Conservation (phyloP, 2,888 invertebrate species). For the Sphinx pinastri region DNA sequence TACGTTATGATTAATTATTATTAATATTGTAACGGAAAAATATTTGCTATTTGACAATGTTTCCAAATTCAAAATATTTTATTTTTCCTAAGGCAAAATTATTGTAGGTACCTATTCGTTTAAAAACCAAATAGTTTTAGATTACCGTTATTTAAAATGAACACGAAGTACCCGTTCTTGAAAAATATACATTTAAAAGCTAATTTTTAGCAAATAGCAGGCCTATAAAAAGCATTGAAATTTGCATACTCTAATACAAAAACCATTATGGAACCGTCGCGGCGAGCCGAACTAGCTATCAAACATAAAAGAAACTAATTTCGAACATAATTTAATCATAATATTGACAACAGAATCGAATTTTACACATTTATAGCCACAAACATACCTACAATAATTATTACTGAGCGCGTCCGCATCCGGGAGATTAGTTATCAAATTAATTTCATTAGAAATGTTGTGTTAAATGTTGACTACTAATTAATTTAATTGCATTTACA, state of each 20-base stretch:
- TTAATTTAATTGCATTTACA: not conserved
- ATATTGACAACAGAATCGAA: slow-evolving; percentile 15
- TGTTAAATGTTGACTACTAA: not conserved
- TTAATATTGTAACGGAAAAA: too few species aligned
- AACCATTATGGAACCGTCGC: slow-evolving; percentile 2
- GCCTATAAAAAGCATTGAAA: not conserved
- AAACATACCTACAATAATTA: not conserved
- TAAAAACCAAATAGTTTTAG: too few species aligned
- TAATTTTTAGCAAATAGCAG: too few species aligned
- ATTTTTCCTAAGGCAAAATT: too few species aligned
- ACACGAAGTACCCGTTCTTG: too few species aligned
- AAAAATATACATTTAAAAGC: too few species aligned
- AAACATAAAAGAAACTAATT: slow-evolving; percentile 12
- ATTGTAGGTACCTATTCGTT: too few species aligned
- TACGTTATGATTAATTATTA: too few species aligned
- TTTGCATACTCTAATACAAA: not conserved
- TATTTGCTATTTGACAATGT: too few species aligned
- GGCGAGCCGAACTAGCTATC: not conserved
- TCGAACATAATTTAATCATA: slow-evolving; percentile 3
- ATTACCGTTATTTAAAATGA: too few species aligned
- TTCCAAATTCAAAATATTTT: too few species aligned
- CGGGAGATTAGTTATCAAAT: slow-evolving; percentile 18
- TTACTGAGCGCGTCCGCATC: not conserved
- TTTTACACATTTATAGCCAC: not conserved
- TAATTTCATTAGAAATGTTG: slow-evolving; percentile 18